These are phyloP conservation scores for Manacus vitellinus DNA, from an alignment of 2,113 vertebrate species.

Conservation along the genomic window DNA sequence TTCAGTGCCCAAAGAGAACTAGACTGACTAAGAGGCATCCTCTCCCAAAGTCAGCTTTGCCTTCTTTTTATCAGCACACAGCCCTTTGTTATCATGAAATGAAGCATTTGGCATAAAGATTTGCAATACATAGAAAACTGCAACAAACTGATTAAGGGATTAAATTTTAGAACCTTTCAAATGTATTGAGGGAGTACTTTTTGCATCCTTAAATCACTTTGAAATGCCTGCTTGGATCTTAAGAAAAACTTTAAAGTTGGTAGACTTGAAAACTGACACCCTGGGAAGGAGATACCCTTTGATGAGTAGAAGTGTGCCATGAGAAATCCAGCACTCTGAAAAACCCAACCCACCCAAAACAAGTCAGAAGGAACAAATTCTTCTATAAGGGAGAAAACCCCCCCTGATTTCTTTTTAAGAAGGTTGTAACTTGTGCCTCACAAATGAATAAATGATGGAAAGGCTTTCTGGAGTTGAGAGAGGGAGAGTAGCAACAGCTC, in stretches of 20 bases:
- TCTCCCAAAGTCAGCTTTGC: not conserved
- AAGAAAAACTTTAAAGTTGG: not conserved
- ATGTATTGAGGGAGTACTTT: not conserved
- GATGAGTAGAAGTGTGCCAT: not conserved
- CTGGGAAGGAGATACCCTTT: not conserved
- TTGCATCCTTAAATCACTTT: not conserved
- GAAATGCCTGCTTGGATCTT: not conserved
- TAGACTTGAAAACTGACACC: not conserved
- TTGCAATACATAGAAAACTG: not conserved
- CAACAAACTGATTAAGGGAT: not conserved
- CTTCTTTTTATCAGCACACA: not conserved
- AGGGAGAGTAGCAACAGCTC: not conserved
- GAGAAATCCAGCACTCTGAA: not conserved
- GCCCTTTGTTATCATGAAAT: not conserved
- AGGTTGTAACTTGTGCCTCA: not conserved
- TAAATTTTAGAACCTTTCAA: not conserved
- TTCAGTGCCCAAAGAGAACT: not conserved
- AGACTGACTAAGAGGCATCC: not conserved
- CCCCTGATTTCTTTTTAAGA: not conserved
- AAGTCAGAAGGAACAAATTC: not conserved
- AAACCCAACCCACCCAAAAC: not conserved
- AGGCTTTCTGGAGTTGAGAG: not conserved
- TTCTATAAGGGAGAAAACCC: not conserved
- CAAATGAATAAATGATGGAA: not conserved
- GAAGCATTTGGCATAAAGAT: not conserved